phyloP scores from a whole-genome alignment of 2,888 invertebrate genomes.

The Melinaea marsaeus region DNA sequence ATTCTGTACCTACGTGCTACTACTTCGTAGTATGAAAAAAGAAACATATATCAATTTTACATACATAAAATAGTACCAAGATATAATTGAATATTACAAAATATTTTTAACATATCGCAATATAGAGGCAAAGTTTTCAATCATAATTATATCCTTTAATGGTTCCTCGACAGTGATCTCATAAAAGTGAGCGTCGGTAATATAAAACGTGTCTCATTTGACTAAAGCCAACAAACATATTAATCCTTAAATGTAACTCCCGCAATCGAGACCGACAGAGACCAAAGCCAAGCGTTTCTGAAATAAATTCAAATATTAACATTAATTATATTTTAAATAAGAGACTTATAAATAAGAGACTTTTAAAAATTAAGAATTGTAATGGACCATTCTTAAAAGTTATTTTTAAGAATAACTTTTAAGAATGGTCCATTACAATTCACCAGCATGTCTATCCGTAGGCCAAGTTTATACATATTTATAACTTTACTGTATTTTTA shows the following conservation, averaged over 20 bases:
- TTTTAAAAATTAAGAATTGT: too few species aligned
- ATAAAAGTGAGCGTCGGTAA: conserved; percentile 12
- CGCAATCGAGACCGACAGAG: conserved; percentile 50
- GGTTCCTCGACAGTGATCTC: conserved; percentile 13
- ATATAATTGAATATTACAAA: neutral
- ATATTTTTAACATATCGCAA: neutral
- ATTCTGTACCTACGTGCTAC: too few species aligned
- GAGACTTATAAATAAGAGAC: too few species aligned
- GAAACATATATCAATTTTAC: neutral
- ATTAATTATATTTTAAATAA: too few species aligned
- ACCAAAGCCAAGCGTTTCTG: neutral
- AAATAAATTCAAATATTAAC: neutral
- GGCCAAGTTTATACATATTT: too few species aligned
- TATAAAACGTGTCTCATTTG: conserved; percentile 13
- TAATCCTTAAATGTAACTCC: conserved; percentile 34
- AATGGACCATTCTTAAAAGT: too few species aligned
- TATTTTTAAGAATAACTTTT: too few species aligned
- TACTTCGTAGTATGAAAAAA: neutral
- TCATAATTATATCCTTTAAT: conserved; percentile 20
- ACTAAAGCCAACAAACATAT: conserved; percentile 34
- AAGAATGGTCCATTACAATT: too few species aligned
- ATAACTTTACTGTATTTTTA: too few species aligned
- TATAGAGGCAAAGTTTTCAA: neutral
- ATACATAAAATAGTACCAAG: neutral
- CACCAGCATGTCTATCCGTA: too few species aligned